Evolutionary conservation across 2,797 vertebrate genomes (phyloP).

Genomic region (Cichlasoma orientale): DNA sequence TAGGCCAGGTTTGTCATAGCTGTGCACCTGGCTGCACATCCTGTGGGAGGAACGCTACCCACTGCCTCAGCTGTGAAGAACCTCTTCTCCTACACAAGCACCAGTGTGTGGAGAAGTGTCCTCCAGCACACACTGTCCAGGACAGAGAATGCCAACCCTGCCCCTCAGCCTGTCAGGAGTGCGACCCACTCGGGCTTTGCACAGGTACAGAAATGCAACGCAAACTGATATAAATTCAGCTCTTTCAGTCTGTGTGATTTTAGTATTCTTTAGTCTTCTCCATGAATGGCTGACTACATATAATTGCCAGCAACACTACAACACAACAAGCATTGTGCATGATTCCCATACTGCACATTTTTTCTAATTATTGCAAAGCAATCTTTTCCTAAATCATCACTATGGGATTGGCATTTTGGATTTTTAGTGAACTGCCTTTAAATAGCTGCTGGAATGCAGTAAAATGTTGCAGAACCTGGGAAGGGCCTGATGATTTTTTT

Average conservation of each 20-base stretch:
- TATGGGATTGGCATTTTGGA: background rate
- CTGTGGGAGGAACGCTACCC: slow-evolving; percentile 81
- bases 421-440: background rate
- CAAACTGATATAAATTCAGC: background rate
- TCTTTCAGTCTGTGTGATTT: background rate
- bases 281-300: background rate
- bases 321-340: background rate
- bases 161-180: slow-evolving; percentile 83
- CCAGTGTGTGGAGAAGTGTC: slow-evolving; percentile 82
- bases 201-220: slow-evolving; percentile 80
- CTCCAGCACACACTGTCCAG: slow-evolving; percentile 74
- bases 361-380: background rate
- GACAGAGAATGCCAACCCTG: slow-evolving; percentile 84
- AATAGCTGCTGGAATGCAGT: background rate
- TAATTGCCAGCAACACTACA: background rate
- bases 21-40: slow-evolving; percentile 82
- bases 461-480: background rate
- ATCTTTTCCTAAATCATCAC: background rate
- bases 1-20: slow-evolving; percentile 75
- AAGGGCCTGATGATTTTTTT: no score
- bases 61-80: slow-evolving; percentile 84
- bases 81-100: slow-evolving; percentile 82
- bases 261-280: background rate
- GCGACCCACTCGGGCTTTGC: slow-evolving; percentile 81
- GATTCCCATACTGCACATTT: background rate